phyloP scores from a whole-genome alignment of 2,113 vertebrate genomes.

The Sturnira hondurensis region DNA sequence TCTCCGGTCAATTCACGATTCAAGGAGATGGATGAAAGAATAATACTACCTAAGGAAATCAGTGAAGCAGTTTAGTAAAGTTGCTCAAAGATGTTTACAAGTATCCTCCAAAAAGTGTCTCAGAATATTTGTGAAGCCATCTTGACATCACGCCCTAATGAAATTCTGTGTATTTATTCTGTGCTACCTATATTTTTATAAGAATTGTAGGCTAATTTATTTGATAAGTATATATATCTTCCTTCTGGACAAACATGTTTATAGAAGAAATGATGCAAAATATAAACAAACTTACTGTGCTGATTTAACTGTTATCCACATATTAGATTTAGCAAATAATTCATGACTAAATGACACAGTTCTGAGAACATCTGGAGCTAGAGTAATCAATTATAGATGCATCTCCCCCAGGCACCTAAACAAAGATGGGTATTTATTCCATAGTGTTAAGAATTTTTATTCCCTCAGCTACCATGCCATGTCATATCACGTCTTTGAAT shows the following conservation, averaged over 20 bases:
- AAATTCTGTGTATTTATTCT: not conserved
- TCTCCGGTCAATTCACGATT: not conserved
- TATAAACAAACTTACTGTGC: slow-evolving; percentile 18
- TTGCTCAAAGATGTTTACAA: not conserved
- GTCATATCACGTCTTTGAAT: slow-evolving; percentile 57
- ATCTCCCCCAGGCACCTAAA: slow-evolving; percentile 22
- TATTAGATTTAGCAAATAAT: slow-evolving; percentile 63
- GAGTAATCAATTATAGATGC: slow-evolving; percentile 61
- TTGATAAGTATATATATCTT: not conserved
- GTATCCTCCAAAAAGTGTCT: not conserved
- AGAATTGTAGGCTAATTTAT: not conserved
- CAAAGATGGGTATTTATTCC: slow-evolving; percentile 43
- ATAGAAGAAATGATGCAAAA: not conserved
- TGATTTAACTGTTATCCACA: slow-evolving; percentile 54
- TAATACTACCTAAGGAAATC: not conserved
- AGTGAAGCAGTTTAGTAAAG: not conserved
- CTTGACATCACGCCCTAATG: not conserved
- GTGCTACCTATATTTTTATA: not conserved
- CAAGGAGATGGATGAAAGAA: not conserved
- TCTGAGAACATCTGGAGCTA: slow-evolving; percentile 48
- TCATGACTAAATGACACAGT: slow-evolving; percentile 44
- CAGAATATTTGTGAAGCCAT: not conserved
- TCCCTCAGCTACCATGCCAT: not conserved
- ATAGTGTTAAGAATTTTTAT: slow-evolving; percentile 16
- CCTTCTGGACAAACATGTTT: not conserved